A percentile compares a stretch with the other conserved stretches of the same genome.
Conservation (phyloP, 2,113 vertebrate species). For the Malurus melanocephalus region DNA sequence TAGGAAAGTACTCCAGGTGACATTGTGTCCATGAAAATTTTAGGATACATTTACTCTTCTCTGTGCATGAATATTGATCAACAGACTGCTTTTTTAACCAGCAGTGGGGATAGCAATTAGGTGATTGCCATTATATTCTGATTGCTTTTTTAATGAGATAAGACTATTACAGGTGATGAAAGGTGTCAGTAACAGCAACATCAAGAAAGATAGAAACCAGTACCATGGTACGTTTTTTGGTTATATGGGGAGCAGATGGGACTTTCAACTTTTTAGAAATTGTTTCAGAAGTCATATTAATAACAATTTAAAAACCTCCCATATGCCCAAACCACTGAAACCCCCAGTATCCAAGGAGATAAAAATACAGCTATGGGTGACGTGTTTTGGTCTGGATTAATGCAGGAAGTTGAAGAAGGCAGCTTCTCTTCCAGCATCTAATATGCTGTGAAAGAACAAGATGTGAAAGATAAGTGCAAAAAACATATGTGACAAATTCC, state of each 20-base stretch:
- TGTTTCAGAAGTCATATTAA: background rate
- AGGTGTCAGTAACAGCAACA: background rate
- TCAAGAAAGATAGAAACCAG: background rate
- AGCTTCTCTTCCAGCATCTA: background rate
- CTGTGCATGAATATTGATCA: background rate
- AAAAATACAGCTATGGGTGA: background rate
- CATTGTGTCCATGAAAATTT: background rate
- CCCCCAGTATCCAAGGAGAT: background rate
- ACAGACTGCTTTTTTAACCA: background rate
- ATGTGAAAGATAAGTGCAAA: conserved; percentile 1
- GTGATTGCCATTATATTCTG: background rate
- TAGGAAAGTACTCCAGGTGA: background rate
- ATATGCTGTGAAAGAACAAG: conserved; percentile 32
- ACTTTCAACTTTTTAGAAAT: background rate
- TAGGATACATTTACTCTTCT: background rate
- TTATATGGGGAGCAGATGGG: background rate
- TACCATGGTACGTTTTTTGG: background rate
- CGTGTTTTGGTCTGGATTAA: background rate
- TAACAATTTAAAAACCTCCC: background rate
- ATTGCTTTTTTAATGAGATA: background rate
- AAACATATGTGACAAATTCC: conserved; percentile 10
- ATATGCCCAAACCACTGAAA: background rate
- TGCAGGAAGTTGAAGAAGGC: conserved; percentile 11
- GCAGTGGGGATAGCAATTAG: background rate
- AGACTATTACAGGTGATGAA: background rate